Percentiles rank a stretch among this genome's conserved stretches.
Evolutionary conservation across 2,888 invertebrate species (phyloP).

Genomic region (Mythimna ferrago): DNA sequence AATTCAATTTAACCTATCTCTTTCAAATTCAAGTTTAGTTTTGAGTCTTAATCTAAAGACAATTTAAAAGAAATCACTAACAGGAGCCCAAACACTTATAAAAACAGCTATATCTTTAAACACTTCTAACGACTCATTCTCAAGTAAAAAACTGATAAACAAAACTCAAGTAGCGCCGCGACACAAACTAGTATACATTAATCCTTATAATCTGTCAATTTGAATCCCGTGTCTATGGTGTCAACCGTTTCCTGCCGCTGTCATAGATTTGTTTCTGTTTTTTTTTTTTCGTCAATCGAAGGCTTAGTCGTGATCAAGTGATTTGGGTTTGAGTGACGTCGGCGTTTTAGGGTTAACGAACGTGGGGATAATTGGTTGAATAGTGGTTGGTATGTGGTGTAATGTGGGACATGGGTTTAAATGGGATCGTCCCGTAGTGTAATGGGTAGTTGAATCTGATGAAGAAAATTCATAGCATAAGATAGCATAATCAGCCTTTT

Average conservation of each 20-base stretch:
- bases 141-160: constrained; percentile 35
- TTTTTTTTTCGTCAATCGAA: constrained; percentile 57
- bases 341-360: constrained; percentile 63
- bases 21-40: background rate
- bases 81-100: background rate
- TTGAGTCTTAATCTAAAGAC: background rate
- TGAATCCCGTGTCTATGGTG: constrained; percentile 57
- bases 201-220: constrained; percentile 66
- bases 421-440: constrained; percentile 13
- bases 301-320: constrained; percentile 72
- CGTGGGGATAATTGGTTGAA: constrained; percentile 35
- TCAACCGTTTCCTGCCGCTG: constrained; percentile 67
- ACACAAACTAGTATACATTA: constrained; percentile 49
- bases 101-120: background rate
- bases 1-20: background rate
- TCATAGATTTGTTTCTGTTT: constrained; percentile 59
- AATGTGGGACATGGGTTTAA: constrained; percentile 10
- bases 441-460: background rate
- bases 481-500: too few species aligned
- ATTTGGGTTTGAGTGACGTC: constrained; percentile 64
- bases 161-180: constrained; percentile 54
- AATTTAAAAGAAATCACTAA: background rate
- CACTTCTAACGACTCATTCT: background rate
- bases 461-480: too few species aligned
- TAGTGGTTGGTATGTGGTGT: constrained; percentile 28